A percentile compares a stretch with the other conserved stretches of the same genome.
These are phyloP conservation scores for Orchestia grillus DNA, from an alignment of 1,140 invertebrate genomes.

Conservation along the genomic window DNA sequence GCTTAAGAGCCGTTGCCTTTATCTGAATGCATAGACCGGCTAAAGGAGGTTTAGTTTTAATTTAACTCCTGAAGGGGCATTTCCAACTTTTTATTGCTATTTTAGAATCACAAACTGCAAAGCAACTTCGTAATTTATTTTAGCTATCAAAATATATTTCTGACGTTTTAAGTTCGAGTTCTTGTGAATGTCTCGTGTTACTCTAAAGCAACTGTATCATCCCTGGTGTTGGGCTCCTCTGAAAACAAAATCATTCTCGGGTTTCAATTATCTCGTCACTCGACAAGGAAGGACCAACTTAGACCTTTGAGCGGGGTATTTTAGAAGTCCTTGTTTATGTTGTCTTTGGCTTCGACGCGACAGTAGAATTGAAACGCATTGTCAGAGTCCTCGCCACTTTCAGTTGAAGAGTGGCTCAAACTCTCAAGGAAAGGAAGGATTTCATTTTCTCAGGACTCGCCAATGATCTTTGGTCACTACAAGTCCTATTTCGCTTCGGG, in stretches of 20 bases:
- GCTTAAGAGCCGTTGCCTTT: too few species aligned
- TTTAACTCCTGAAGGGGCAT: background rate
- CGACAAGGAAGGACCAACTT: background rate
- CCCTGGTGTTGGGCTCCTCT: background rate
- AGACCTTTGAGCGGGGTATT: background rate
- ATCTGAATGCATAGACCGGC: background rate
- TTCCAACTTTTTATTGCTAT: background rate
- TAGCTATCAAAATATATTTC: background rate
- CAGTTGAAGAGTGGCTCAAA: background rate
- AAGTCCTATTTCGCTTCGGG: background rate
- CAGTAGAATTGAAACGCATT: background rate
- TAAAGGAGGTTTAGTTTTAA: background rate
- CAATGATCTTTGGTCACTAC: background rate
- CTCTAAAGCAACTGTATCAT: background rate
- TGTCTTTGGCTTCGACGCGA: too few species aligned
- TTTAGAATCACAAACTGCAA: background rate
- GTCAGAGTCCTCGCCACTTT: background rate
- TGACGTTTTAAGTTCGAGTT: background rate
- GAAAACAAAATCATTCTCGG: background rate
- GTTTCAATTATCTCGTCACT: background rate
- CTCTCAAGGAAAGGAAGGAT: background rate
- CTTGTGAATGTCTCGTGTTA: background rate
- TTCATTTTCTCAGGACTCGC: background rate
- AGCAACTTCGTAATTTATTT: background rate
- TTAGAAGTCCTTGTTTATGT: too few species aligned